Evolutionary conservation across 1,140 invertebrate species (phyloP), one percentile per base, ranked within the genome.

Genomic region (Bemisia tabaci): DNA sequence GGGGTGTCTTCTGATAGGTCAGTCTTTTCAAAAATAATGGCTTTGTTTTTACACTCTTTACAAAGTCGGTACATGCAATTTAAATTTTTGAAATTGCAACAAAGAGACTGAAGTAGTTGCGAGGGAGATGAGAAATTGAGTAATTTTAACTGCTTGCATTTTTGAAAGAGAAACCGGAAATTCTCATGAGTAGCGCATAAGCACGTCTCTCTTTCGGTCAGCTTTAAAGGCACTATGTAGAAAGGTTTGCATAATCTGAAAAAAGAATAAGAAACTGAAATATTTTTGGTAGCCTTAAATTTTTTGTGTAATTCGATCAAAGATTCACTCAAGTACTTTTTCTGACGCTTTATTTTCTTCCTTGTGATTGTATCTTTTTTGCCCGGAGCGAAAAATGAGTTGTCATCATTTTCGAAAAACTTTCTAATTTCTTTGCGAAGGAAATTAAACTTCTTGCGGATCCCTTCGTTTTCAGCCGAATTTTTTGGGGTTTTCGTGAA

Each of bases 301-400:
- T 66, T 67, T 65, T 59, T 60, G 63, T 73, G 69, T 58, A 75
- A 71, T 66, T 71, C 69, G 23, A 70, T 66, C 23, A 74, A 2
- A 21, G 68, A 69, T 62, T 71, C 69, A 26, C 61, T 60, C 60
- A 75, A 71, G 67, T 65, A 69, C 26, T 70, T 48, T 68, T 73
- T 73, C 67, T 70, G 65, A 11, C 70, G 70, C 22, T 67, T 69
- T 60, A 66, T 61, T 39, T 72, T 70, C n/a, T 71, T 71, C 64
- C 65, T 72, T 27, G 69, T 69, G 58, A 75, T 69, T 23, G 27
- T 64, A 65, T 74, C 72, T 59, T 69, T 72, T 68, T 72, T 68
- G 58, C 72, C 72, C 17, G 73, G 72, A 67, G 62, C 65, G 39
- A 69, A 59, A 24, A 65, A 27, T 22, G 68, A 71, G 62, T 70